phyloP scores from a whole-genome alignment of 2,797 vertebrate genomes.

The Anguilla obscura region DNA sequence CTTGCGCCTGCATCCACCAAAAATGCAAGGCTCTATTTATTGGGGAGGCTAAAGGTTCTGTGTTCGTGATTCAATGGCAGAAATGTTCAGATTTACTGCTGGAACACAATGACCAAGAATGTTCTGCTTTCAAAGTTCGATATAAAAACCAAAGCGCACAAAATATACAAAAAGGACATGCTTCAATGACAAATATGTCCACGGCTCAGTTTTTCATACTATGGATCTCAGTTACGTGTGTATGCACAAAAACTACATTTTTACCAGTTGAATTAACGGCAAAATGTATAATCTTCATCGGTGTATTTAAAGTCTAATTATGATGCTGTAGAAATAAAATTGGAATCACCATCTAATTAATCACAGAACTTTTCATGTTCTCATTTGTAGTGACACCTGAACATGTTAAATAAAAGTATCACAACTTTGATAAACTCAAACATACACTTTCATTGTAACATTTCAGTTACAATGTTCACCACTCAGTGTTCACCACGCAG shows the following conservation, averaged over 20 bases:
- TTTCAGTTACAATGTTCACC: background rate
- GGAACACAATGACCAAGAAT: background rate
- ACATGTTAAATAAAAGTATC: background rate
- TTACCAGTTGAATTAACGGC: background rate
- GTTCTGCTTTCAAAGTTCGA: background rate
- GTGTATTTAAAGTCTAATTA: background rate
- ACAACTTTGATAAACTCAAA: background rate
- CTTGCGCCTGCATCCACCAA: background rate
- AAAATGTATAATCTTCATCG: background rate
- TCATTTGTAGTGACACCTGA: background rate
- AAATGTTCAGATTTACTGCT: slow-evolving; percentile 14
- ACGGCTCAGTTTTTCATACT: background rate
- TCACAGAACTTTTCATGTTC: background rate
- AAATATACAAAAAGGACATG: background rate
- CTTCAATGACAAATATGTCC: background rate
- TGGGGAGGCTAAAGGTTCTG: background rate
- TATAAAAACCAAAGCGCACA: background rate
- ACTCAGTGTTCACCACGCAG: background rate
- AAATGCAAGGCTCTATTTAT: background rate
- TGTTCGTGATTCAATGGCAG: background rate
- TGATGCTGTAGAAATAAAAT: background rate
- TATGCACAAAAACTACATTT: background rate
- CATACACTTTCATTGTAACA: background rate
- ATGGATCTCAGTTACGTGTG: background rate
- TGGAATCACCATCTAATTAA: background rate